Base-by-base conservation (phyloP, 2,113 vertebrate genomes). In the Oxyura jamaicensis region DNA sequence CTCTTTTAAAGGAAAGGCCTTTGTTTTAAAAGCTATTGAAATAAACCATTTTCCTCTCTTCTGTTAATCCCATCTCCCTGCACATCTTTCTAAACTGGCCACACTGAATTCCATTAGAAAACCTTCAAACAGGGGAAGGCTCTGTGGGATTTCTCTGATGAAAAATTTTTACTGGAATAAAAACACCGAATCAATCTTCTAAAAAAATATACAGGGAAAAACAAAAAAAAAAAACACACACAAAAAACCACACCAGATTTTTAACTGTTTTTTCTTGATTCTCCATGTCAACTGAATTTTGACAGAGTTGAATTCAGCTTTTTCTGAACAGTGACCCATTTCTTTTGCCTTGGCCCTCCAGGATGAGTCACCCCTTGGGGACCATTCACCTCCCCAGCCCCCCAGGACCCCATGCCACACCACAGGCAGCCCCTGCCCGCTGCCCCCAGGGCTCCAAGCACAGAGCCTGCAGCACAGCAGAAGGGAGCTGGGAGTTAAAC, bases 171-270 rank as follows among this genome's bases (percentile, higher is more conserved):
- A 14, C 83, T 29, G 72, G 58, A 41, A 63, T 39, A 29, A 79
- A 88, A 72, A 48, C 36, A 65, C 22, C 13, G 50, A 58, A 23
- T 13, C 8, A 1, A 23, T 25, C n/a, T 1, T 21, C 85, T 79
- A 46, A 48, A 31, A 39, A 78, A 81, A 55, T 0, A 10, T 7
- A 23, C 0, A 1, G 13, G 8, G 12, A 11, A 11, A 6, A 39
- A 16, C 17, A 17, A 29, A 1, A 18, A 52, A 55, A 69, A 17
- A 29, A 1, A 18, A 52, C 50, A 69, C 36, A 6, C 15, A 48
- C 46, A 48, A 48, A 48, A 44, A 44, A 44, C 16, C 46, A 20
- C 44, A 6, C 15, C 19, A 44, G 50, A 10, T 42, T 21, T 29
- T 7, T 44, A 50, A 53, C 29, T 28, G 1, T 62, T 53, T 82